These are phyloP conservation scores for Ahaetulla prasina DNA, from an alignment of 2,113 vertebrate genomes.

Conservation along the genomic window DNA sequence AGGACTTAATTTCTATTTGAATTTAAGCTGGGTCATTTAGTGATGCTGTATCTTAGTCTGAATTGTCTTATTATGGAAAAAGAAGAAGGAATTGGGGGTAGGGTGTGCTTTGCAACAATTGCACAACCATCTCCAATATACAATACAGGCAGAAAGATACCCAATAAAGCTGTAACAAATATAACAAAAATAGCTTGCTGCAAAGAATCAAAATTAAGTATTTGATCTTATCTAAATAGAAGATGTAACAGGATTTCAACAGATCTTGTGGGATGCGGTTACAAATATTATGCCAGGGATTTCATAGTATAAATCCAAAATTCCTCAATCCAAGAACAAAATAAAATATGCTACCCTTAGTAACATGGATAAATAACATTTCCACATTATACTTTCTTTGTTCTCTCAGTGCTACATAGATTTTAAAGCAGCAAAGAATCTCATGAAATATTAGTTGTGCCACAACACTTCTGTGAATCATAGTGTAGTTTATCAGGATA, in stretches of 20 bases:
- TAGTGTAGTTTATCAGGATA: background rate
- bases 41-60: background rate
- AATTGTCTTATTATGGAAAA: background rate
- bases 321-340: background rate
- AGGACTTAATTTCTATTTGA: background rate
- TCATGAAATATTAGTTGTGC: background rate
- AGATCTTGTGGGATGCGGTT: background rate
- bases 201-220: background rate
- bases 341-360: background rate
- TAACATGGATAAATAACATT: background rate
- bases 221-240: background rate
- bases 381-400: background rate
- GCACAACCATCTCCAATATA: background rate
- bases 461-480: background rate
- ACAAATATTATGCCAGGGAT: background rate
- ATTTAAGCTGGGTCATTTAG: background rate
- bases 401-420: background rate
- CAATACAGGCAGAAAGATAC: background rate
- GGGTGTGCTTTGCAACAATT: background rate
- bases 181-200: background rate
- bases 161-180: background rate
- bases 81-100: background rate
- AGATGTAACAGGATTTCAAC: background rate
- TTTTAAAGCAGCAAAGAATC: background rate
- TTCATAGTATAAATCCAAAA: background rate